phyloP scores from a whole-genome alignment of 2,113 vertebrate species.

The Vimba vimba region DNA sequence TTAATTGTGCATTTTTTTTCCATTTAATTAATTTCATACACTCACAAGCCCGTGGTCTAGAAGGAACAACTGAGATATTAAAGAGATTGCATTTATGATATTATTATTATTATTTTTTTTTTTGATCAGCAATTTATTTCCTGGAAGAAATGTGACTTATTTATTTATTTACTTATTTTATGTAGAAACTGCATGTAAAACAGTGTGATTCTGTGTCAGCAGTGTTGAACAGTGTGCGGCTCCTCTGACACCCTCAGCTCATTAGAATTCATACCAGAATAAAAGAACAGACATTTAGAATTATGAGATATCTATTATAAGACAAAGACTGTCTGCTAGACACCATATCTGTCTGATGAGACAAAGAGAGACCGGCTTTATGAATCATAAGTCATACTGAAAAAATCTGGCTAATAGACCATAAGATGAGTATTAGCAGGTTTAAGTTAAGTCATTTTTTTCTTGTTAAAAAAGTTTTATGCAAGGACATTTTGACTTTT shows the following conservation, averaged over 20 bases:
- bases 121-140: too few relatives aligned
- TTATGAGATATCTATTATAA: constrained; percentile 35
- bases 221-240: neutral
- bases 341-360: neutral
- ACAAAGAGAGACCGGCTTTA: neutral
- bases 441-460: neutral
- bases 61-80: too few relatives aligned
- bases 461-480: neutral
- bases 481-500: neutral
- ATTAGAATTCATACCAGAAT: constrained; percentile 2
- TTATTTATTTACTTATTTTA: neutral
- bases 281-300: constrained; percentile 10
- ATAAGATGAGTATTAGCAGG: neutral
- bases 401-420: neutral
- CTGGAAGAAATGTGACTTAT: neutral
- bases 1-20: too few relatives aligned
- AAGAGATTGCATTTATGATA: too few relatives aligned
- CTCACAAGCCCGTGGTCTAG: too few relatives aligned
- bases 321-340: constrained; percentile 5
- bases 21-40: too few relatives aligned
- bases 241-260: neutral
- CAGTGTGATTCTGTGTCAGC: neutral
- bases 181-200: neutral
- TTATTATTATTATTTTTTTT: too few relatives aligned
- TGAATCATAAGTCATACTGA: constrained; percentile 8